Evolutionary conservation across 2,797 vertebrate species (phyloP).

Genomic region (Odontamblyopus rebecca): DNA sequence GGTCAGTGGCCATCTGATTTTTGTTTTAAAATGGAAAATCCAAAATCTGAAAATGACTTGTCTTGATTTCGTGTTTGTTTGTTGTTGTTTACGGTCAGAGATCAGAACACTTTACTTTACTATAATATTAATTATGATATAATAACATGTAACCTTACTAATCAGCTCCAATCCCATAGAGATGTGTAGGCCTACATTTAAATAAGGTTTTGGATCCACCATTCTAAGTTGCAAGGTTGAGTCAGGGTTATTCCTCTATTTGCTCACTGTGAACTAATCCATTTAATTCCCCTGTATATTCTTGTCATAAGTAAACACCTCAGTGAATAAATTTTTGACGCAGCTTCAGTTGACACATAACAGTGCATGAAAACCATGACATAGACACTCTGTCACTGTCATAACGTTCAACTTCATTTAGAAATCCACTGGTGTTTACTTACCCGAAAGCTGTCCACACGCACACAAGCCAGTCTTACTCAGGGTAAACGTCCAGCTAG

Average conservation of each 20-base stretch:
- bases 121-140: too few species aligned
- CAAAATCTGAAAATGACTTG: too few species aligned
- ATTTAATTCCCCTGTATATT: neutral
- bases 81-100: too few species aligned
- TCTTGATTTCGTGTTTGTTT: too few species aligned
- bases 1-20: too few species aligned
- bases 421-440: neutral
- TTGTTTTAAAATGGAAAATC: too few species aligned
- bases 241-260: too few species aligned
- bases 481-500: constrained; percentile 26
- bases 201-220: neutral
- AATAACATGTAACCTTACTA: neutral
- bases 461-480: neutral
- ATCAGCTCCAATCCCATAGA: too few species aligned
- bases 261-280: neutral
- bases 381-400: constrained; percentile 4
- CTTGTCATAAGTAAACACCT: neutral
- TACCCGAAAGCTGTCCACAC: neutral
- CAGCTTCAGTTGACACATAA: neutral
- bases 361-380: neutral
- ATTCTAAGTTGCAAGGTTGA: neutral
- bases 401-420: constrained; percentile 1
- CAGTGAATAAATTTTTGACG: neutral
- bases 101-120: too few species aligned
- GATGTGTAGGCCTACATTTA: too few species aligned